phyloP scores from a whole-genome alignment of 2,888 invertebrate genomes.

The Perdita meconis region DNA sequence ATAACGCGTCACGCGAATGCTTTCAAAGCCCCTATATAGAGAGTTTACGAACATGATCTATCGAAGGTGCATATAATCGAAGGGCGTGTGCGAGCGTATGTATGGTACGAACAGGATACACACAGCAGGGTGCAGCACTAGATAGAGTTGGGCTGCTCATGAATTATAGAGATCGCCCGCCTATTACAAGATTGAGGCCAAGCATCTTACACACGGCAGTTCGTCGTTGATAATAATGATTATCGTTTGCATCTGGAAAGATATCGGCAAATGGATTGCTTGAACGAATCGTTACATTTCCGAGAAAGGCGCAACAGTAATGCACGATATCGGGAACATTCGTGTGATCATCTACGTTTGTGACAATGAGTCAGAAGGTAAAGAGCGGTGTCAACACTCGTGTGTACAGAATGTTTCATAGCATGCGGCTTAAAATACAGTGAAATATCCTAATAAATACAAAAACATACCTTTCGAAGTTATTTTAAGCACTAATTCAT shows the following conservation, averaged over 20 bases:
- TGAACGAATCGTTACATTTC: constrained; percentile 21
- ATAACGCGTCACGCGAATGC: constrained; percentile 37
- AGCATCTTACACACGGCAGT: constrained; percentile 63
- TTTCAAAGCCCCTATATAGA: constrained; percentile 53
- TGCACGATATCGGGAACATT: constrained; percentile 1
- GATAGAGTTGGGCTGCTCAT: constrained; percentile 65
- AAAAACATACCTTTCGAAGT: too few species aligned
- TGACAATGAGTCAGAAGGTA: constrained; percentile 18
- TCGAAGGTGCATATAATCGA: constrained; percentile 38
- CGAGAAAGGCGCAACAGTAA: constrained; percentile 15
- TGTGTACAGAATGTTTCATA: neutral
- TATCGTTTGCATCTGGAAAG: constrained; percentile 50
- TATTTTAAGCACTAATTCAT: too few species aligned
- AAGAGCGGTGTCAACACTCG: neutral
- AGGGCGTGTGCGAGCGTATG: constrained; percentile 27
- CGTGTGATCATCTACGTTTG: constrained; percentile 8
- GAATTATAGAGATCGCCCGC: constrained; percentile 70
- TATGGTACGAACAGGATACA: constrained; percentile 47
- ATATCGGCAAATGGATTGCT: constrained; percentile 20
- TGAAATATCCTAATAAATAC: neutral
- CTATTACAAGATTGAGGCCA: constrained; percentile 73
- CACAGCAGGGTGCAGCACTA: constrained; percentile 58
- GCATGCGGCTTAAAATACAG: neutral
- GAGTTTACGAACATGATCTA: constrained; percentile 53
- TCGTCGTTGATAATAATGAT: constrained; percentile 51